phyloP scores from a whole-genome alignment of 2,113 vertebrate genomes.

The Eptatretus burgeri region DNA sequence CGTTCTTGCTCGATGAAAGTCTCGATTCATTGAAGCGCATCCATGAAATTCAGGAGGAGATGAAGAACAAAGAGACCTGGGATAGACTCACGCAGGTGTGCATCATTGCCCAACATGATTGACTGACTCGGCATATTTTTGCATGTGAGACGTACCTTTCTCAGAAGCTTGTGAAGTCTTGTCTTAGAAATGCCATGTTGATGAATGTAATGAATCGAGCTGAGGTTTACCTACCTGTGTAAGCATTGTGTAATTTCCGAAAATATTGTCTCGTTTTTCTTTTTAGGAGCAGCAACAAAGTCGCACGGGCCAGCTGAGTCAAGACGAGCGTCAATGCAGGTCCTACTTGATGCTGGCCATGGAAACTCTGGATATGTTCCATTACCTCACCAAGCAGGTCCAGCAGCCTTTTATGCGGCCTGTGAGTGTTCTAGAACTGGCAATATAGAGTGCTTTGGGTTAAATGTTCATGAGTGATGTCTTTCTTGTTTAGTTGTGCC shows the following conservation, averaged over 20 bases:
- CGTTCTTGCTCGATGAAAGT: conserved; percentile 83
- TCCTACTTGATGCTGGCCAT: conserved; percentile 86
- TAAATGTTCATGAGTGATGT: too few species aligned
- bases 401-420: conserved; percentile 96
- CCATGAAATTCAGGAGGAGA: conserved; percentile 91
- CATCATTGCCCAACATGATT: not conserved
- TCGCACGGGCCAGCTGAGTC: conserved; percentile 71
- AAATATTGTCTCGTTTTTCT: not conserved
- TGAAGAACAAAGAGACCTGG: conserved; percentile 97
- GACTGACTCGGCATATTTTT: too few species aligned
- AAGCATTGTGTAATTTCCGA: too few species aligned
- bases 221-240: too few species aligned
- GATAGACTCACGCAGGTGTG: conserved; percentile 69
- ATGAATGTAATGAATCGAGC: too few species aligned
- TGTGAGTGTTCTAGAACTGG: conserved; percentile 25
- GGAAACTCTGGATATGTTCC: conserved; percentile 96
- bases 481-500: not conserved
- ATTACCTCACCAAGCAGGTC: conserved; percentile 96
- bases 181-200: too few species aligned
- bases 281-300: conserved; percentile 81
- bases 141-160: too few species aligned
- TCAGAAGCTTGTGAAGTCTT: too few species aligned
- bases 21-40: conserved; percentile 92
- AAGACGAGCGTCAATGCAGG: conserved; percentile 80
- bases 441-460: too few species aligned